Conservation (phyloP, 1,140 invertebrate species). For the Penaeus chinensis region DNA sequence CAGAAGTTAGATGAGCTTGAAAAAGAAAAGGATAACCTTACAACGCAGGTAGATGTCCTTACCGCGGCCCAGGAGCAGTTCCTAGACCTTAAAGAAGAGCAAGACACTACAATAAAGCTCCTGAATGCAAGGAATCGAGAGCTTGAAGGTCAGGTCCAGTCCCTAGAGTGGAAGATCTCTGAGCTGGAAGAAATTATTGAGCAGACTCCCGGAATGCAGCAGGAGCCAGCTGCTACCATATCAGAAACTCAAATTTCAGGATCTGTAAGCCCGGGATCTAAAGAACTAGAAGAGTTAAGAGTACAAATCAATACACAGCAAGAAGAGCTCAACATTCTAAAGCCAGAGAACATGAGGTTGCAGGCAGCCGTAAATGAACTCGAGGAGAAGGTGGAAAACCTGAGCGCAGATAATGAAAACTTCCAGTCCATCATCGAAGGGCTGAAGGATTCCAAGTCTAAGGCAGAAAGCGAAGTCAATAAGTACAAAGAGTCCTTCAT, state of each 20-base stretch:
- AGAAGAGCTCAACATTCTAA: slow-evolving; percentile 41
- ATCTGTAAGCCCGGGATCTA: neutral
- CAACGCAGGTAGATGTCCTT: slow-evolving; percentile 76
- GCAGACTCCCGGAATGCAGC: neutral
- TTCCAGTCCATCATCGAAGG: slow-evolving; percentile 51
- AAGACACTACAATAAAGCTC: slow-evolving; percentile 78
- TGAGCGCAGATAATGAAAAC: slow-evolving; percentile 49
- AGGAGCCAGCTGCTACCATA: neutral
- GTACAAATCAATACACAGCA: slow-evolving; percentile 31
- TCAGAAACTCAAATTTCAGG: neutral
- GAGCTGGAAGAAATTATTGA: slow-evolving; percentile 72
- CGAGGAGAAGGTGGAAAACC: slow-evolving; percentile 49
- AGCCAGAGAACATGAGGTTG: slow-evolving; percentile 56
- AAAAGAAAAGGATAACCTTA: slow-evolving; percentile 65
- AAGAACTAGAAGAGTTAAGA: slow-evolving; percentile 37
- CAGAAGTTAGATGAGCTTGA: slow-evolving; percentile 61
- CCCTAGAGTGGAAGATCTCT: slow-evolving; percentile 67
- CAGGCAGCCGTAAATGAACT: slow-evolving; percentile 43
- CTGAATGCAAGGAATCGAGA: slow-evolving; percentile 79
- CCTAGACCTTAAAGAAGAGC: slow-evolving; percentile 82
- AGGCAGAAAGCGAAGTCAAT: slow-evolving; percentile 48
- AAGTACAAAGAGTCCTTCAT: slow-evolving; percentile 60
- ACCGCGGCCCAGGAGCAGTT: slow-evolving; percentile 82
- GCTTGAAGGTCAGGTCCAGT: slow-evolving; percentile 72
- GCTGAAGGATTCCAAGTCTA: slow-evolving; percentile 49